These are phyloP conservation scores for Picathartes gymnocephalus DNA, from an alignment of 2,113 vertebrate species.

Conservation along the genomic window DNA sequence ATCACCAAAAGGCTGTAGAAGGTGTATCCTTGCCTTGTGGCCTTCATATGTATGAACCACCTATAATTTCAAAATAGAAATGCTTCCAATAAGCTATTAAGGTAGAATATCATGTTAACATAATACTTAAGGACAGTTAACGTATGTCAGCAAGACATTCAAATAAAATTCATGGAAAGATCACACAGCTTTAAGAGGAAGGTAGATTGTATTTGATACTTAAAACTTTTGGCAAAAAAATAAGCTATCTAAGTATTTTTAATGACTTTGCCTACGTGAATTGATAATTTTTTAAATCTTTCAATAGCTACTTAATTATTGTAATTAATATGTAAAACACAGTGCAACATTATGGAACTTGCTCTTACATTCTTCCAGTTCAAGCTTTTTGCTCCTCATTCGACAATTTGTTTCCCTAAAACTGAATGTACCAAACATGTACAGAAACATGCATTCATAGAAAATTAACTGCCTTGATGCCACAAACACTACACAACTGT, in stretches of 20 bases:
- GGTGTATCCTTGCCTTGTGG: constrained; percentile 83
- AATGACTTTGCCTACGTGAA: background rate
- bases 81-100: background rate
- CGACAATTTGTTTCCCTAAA: background rate
- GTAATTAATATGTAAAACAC: background rate
- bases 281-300: background rate
- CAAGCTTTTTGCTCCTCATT: background rate
- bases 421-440: background rate
- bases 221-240: background rate
- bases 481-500: background rate
- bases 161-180: background rate
- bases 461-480: background rate
- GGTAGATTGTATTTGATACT: background rate
- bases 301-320: background rate
- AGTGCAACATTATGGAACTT: background rate
- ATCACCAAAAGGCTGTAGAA: constrained; percentile 90
- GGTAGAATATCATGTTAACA: background rate
- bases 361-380: background rate
- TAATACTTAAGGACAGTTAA: background rate
- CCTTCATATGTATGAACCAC: constrained; percentile 86
- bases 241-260: background rate
- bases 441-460: rapidly evolving
- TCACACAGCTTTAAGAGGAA: background rate
- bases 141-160: background rate
- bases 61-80: constrained; percentile 69